These are phyloP conservation scores for Ochropleura leucogaster DNA, from an alignment of 2,888 invertebrate genomes.

Conservation along the genomic window DNA sequence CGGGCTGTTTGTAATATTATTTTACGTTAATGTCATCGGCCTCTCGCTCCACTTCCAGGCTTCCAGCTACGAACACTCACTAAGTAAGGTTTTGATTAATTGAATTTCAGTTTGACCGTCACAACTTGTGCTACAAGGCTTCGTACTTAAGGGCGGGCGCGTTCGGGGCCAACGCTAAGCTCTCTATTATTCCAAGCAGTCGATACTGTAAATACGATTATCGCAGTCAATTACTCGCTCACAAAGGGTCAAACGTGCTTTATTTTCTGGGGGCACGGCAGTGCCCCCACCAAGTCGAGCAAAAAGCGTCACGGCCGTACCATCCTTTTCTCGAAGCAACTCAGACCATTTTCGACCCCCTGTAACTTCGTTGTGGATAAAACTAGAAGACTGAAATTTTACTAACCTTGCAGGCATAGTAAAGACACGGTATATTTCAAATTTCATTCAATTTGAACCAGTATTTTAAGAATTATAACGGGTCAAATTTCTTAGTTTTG, in stretches of 20 bases:
- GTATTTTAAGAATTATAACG: no score
- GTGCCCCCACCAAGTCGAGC: no score
- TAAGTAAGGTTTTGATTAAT: slow-evolving; percentile 48
- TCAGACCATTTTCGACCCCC: no score
- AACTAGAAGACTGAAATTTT: no score
- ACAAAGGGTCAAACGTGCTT: slow-evolving; percentile 48
- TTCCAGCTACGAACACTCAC: slow-evolving; percentile 11
- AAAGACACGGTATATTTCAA: no score
- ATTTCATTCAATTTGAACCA: no score
- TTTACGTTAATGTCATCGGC: slow-evolving; percentile 28
- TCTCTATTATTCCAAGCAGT: not conserved
- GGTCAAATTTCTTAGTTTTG: no score
- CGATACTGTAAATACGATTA: slow-evolving; percentile 41
- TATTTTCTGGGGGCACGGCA: no score
- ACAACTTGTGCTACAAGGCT: slow-evolving; percentile 12
- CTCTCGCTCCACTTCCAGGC: not conserved
- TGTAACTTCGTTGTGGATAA: no score
- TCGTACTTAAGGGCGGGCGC: not conserved
- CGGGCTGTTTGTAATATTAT: slow-evolving; percentile 16
- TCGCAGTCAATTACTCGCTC: slow-evolving; percentile 54
- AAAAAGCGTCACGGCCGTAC: no score
- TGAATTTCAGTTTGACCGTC: slow-evolving; percentile 25
- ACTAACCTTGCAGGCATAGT: no score
- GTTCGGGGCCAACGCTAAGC: not conserved
- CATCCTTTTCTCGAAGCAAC: no score